Evolutionary conservation across 2,888 invertebrate species (phyloP).

Genomic region (Automeris io): DNA sequence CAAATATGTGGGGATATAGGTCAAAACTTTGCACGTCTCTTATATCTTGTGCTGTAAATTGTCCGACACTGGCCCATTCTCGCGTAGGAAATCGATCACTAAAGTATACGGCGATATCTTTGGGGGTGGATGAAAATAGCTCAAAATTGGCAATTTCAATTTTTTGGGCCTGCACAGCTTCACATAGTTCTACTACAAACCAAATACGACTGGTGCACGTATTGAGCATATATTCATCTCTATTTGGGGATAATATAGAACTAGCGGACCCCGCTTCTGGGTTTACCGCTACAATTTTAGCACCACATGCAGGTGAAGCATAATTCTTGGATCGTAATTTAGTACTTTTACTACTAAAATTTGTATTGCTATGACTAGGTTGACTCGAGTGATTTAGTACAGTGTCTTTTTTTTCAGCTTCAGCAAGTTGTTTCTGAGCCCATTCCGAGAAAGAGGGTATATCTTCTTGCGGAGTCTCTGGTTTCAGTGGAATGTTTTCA

Average conservation of each 20-base stretch:
- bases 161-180: slow-evolving; percentile 96
- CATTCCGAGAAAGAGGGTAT: slow-evolving; percentile 96
- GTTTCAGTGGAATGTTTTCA: slow-evolving; percentile 64
- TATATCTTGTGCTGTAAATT: slow-evolving; percentile 91
- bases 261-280: slow-evolving; percentile 92
- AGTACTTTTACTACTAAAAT: slow-evolving; percentile 76
- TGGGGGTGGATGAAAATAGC: slow-evolving; percentile 97
- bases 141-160: slow-evolving; percentile 98
- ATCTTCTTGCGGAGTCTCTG: slow-evolving; percentile 80
- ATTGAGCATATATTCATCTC: slow-evolving; percentile 98
- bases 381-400: slow-evolving; percentile 81
- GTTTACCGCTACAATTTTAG: slow-evolving; percentile 95
- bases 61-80: slow-evolving; percentile 94
- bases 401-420: slow-evolving; percentile 87
- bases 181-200: slow-evolving; percentile 98
- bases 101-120: slow-evolving; percentile 91
- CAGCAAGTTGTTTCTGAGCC: slow-evolving; percentile 93
- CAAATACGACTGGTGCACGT: slow-evolving; percentile 94
- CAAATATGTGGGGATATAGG: slow-evolving; percentile 87
- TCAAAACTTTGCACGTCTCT: slow-evolving; percentile 91
- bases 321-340: slow-evolving; percentile 93
- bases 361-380: slow-evolving; percentile 78
- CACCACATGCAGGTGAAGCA: slow-evolving; percentile 97
- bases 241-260: slow-evolving; percentile 90
- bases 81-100: slow-evolving; percentile 93